These are phyloP conservation scores for Epirrhoe tristata DNA, from an alignment of 2,888 invertebrate genomes.

Conservation along the genomic window DNA sequence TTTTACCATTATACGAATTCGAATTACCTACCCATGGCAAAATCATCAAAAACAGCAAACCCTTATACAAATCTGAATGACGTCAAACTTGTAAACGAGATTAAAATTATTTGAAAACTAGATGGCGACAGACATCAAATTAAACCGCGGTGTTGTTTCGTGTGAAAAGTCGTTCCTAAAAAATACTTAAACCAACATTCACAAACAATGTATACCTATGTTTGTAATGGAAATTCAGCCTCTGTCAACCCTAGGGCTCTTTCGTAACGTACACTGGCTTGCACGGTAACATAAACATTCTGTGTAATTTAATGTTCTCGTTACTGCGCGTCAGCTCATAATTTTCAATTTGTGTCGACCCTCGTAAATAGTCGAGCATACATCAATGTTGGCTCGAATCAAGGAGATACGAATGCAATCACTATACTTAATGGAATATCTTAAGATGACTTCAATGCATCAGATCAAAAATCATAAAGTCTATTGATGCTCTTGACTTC, in stretches of 20 bases:
- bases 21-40: too few species aligned
- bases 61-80: too few species aligned
- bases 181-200: too few species aligned
- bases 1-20: too few species aligned
- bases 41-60: too few species aligned
- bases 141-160: too few species aligned
- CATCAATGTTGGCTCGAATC: constrained; percentile 68
- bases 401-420: constrained; percentile 42
- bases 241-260: constrained; percentile 26
- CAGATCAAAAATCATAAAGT: background rate
- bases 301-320: constrained; percentile 66
- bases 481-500: too few species aligned
- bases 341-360: constrained; percentile 80
- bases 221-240: background rate
- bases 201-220: background rate
- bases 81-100: too few species aligned
- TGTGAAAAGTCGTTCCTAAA: too few species aligned
- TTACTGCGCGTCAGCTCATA: constrained; percentile 73
- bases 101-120: too few species aligned
- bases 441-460: background rate
- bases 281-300: constrained; percentile 50
- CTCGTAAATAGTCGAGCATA: constrained; percentile 70
- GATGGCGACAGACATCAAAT: too few species aligned
- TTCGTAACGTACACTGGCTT: constrained; percentile 30
- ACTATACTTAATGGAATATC: constrained; percentile 14